Evolutionary conservation across 2,888 invertebrate species (phyloP).

Genomic region (Phyllotreta cruciferae): DNA sequence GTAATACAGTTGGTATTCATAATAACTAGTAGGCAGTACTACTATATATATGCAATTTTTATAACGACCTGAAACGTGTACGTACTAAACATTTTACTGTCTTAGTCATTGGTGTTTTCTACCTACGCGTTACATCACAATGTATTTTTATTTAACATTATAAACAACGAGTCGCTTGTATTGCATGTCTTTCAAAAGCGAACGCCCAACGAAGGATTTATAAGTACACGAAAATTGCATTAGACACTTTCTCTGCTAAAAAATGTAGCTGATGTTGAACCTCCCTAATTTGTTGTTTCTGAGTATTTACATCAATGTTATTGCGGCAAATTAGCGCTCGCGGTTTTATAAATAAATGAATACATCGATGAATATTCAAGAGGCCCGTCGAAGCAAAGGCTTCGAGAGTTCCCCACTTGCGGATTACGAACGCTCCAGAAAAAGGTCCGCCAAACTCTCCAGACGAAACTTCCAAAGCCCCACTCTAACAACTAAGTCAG

Average conservation of each 20-base stretch:
- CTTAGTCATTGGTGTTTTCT: constrained; percentile 14
- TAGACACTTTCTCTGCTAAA: too few relatives aligned
- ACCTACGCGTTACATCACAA: constrained; percentile 14
- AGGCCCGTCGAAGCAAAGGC: constrained; percentile 1
- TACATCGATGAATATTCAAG: constrained; percentile 17
- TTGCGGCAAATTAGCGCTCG: neutral
- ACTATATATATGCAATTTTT: constrained; percentile 3
- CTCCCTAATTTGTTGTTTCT: too few relatives aligned
- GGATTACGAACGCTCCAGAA: constrained; percentile 9
- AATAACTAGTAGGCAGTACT: constrained; percentile 11
- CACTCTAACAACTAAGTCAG: constrained; percentile 7
- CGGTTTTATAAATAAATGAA: constrained; percentile 1
- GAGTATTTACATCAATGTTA: constrained; percentile 5
- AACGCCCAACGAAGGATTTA: too few relatives aligned
- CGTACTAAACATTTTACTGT: constrained; percentile 12
- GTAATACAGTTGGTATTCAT: constrained; percentile 16
- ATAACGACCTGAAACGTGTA: constrained; percentile 7
- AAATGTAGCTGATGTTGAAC: too few relatives aligned
- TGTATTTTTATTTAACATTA: constrained; percentile 2
- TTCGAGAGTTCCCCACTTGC: constrained; percentile 4
- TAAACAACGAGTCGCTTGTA: neutral
- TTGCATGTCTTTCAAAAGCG: too few relatives aligned
- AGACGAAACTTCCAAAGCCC: constrained; percentile 16
- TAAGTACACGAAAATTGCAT: too few relatives aligned
- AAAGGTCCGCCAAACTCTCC: constrained; percentile 10